A percentile compares a stretch with the other conserved stretches of the same genome.
Evolutionary conservation across 2,113 vertebrate genomes (phyloP).

Genomic region (Salvator merianae): DNA sequence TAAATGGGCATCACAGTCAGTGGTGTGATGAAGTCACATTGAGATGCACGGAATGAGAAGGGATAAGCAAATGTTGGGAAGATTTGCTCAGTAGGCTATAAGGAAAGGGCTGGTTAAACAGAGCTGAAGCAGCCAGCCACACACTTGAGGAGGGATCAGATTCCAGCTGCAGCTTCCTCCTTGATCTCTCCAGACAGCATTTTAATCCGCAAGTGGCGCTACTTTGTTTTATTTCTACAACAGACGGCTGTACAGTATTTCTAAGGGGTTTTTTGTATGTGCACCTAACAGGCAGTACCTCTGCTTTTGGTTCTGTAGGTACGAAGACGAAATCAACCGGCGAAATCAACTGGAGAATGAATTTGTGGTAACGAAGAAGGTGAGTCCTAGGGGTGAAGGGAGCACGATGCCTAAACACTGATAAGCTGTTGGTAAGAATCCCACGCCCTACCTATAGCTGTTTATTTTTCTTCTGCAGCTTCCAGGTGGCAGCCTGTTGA

Average conservation of each 20-base stretch:
- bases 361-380: conserved; percentile 78
- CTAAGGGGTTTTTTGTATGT: background rate
- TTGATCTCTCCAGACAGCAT: too few relatives aligned
- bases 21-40: background rate
- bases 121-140: too few relatives aligned
- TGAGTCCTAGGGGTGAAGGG: conserved; percentile 7
- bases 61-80: background rate
- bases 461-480: background rate
- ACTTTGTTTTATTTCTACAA: too few relatives aligned
- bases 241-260: too few relatives aligned
- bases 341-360: conserved; percentile 73
- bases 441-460: background rate
- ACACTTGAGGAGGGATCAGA: too few relatives aligned
- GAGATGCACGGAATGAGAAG: background rate
- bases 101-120: background rate
- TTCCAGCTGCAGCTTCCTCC: too few relatives aligned
- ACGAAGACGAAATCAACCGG: conserved; percentile 65
- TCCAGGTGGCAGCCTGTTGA: background rate
- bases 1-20: background rate
- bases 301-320: conserved; percentile 58
- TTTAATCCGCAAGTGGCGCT: too few relatives aligned
- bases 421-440: too few relatives aligned
- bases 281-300: background rate
- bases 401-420: too few relatives aligned
- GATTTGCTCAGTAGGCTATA: background rate